A percentile compares a stretch with the other conserved stretches of the same genome.
Evolutionary conservation across 2,888 invertebrate genomes (phyloP).

Genomic region (Netelia melanura): DNA sequence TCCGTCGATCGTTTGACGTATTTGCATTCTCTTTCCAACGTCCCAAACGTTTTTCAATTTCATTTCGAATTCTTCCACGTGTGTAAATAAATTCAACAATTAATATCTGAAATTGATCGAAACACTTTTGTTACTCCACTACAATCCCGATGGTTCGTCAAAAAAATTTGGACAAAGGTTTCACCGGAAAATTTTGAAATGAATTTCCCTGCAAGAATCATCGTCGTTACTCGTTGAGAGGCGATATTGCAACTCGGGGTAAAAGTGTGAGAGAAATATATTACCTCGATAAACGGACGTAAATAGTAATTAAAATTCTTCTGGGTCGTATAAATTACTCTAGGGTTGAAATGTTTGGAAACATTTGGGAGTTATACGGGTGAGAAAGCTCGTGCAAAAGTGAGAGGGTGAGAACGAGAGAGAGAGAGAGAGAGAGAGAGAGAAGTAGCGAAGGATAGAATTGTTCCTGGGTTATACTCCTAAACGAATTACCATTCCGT

Average conservation of each 20-base stretch:
- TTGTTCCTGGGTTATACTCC: slow-evolving; percentile 40
- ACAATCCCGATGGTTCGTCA: neutral
- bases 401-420: slow-evolving; percentile 25
- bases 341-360: slow-evolving; percentile 57
- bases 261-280: neutral
- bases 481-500: slow-evolving; percentile 60
- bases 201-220: slow-evolving; percentile 1
- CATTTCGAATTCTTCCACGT: neutral
- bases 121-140: too few relatives aligned
- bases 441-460: slow-evolving; percentile 44
- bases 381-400: slow-evolving; percentile 28
- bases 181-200: neutral
- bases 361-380: slow-evolving; percentile 47
- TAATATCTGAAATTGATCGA: too few relatives aligned
- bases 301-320: slow-evolving; percentile 62
- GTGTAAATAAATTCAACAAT: neutral
- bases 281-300: slow-evolving; percentile 42
- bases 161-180: neutral
- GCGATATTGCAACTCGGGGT: neutral
- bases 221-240: neutral
- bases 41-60: neutral
- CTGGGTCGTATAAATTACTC: slow-evolving; percentile 59
- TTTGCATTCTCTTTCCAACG: neutral
- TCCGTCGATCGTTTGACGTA: too few relatives aligned
- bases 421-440: slow-evolving; percentile 6